Conservation (phyloP, 2,797 vertebrate species). For the Gambusia yucatana region DNA sequence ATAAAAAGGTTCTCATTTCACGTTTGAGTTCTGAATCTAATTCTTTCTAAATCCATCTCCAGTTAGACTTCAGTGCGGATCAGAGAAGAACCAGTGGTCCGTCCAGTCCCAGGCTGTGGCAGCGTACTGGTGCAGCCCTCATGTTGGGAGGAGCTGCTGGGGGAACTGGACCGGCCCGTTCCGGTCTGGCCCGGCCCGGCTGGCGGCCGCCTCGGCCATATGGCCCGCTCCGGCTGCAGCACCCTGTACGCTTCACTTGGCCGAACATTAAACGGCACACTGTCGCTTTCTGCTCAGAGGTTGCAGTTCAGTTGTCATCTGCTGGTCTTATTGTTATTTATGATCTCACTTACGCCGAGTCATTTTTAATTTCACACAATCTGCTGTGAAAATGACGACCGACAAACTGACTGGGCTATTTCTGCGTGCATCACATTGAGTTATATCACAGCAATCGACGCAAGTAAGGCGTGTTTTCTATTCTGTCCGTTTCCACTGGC, state of each 20-base stretch:
- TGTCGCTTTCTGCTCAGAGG: conserved; percentile 12
- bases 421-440: not conserved
- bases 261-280: conserved; percentile 42
- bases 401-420: not conserved
- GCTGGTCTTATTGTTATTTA: not conserved
- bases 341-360: not conserved
- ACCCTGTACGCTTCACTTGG: conserved; percentile 29
- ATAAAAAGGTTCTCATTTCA: too few species aligned
- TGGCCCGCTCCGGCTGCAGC: conserved; percentile 38
- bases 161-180: conserved; percentile 25
- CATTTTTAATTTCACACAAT: not conserved
- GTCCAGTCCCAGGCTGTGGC: not conserved
- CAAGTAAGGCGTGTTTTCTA: not conserved
- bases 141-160: conserved; percentile 39
- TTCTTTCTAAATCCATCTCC: not conserved
- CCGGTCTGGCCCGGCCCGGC: conserved; percentile 49
- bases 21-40: not conserved
- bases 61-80: not conserved
- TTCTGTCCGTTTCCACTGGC: not conserved
- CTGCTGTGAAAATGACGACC: not conserved
- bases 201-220: conserved; percentile 35
- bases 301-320: conserved; percentile 8
- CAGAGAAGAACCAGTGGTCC: not conserved
- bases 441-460: not conserved
- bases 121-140: conserved; percentile 25